Evolutionary conservation across 2,888 invertebrate species (phyloP), one percentile per base, ranked within the genome.

Genomic region (Melipona beecheii): DNA sequence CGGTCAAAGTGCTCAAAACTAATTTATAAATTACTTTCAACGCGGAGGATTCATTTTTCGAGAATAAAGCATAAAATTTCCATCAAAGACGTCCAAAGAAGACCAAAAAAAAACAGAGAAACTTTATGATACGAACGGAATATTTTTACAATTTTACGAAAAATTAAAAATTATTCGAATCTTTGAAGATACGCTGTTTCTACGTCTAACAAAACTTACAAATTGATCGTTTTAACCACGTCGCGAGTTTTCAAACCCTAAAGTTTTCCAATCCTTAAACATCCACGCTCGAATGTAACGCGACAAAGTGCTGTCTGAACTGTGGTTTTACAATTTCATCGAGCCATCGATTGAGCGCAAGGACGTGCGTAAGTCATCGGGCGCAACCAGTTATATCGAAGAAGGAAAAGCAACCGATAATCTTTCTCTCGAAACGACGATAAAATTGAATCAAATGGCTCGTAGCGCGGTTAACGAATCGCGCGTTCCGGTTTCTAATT

Each of bases 401-500:
- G 19, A 19, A 43, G 19, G 49, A 54, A 43, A 21, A 36, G 24
- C 19, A 52, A 27, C 15, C 19, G 19, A 19, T 54, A 27, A 13
- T 49, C 60, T 17, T 5, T 52, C 21, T 65, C 64, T 43, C 3
- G 52, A 36, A 27, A 27, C 2, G 24, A 24, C 71, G 60, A 56
- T 27, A 6, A 74, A 65, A 83, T 65, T 69, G 68, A 78, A 82
- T 71, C 56, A 68, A 60, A 60, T 13, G 36, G 50, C 24, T 58
- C 60, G 72, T 62, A 50, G 36, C 27, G 36, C 27, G 66, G 27
- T n/a, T n/a, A 24, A 24, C 54, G 52, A 56, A 81, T 60, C 75
- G 62, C 36, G 50, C 36, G 56, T 68, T 36, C 49, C 0, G 62
- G 31, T 56, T 64, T 72, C 72, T 72, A 78, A 83, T 78, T 85